phyloP scores from a whole-genome alignment of 2,888 invertebrate species.

The Platypus cylindrus region DNA sequence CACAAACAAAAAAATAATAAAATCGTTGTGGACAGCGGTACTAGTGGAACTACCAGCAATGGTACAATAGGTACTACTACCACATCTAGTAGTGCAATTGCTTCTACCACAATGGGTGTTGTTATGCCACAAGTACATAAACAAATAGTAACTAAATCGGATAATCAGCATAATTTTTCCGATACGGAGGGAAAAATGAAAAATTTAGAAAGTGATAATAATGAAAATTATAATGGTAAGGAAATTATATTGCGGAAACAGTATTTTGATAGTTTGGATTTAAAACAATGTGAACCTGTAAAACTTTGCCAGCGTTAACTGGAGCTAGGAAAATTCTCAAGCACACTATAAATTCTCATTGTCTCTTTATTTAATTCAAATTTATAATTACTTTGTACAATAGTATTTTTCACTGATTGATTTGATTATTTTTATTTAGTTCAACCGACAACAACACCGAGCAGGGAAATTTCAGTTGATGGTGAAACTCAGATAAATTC shows the following conservation, averaged over 20 bases:
- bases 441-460: slow-evolving; percentile 26
- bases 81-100: too few relatives aligned
- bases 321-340: too few relatives aligned
- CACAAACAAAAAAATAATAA: slow-evolving; percentile 31
- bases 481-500: slow-evolving; percentile 45
- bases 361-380: too few relatives aligned
- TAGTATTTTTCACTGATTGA: not conserved
- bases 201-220: slow-evolving; percentile 21
- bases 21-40: slow-evolving; percentile 31
- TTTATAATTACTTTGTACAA: too few relatives aligned
- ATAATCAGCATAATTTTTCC: slow-evolving; percentile 19
- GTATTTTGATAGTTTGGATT: not conserved
- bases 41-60: too few relatives aligned
- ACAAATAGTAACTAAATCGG: slow-evolving; percentile 27
- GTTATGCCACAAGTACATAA: slow-evolving; percentile 34
- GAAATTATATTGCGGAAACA: not conserved
- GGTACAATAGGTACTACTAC: too few relatives aligned
- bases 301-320: too few relatives aligned
- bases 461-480: slow-evolving; percentile 37
- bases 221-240: slow-evolving; percentile 22
- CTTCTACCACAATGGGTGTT: too few relatives aligned
- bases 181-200: too few relatives aligned
- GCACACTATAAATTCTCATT: not conserved
- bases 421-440: not conserved
- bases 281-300: not conserved